Evolutionary conservation across 2,113 vertebrate species (phyloP).

Genomic region (Oncorhynchus keta): DNA sequence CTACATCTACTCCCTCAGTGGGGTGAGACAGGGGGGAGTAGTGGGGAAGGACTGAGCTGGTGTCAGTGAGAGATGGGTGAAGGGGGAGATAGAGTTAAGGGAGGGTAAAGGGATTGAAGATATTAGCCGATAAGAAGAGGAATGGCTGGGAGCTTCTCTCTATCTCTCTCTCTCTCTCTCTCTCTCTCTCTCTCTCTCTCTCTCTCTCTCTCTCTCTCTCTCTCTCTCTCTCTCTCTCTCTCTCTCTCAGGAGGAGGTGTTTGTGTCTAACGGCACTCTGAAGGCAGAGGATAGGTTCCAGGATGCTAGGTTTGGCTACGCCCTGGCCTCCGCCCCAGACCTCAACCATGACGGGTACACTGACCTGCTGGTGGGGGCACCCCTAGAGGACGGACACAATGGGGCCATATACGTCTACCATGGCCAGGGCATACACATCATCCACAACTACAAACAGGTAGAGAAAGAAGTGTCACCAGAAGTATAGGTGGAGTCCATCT

Average conservation of each 20-base stretch:
- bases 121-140: no score
- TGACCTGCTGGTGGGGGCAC: constrained; percentile 86
- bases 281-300: constrained; percentile 75
- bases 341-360: constrained; percentile 86
- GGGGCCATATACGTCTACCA: constrained; percentile 92
- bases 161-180: neutral
- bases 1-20: constrained; percentile 85
- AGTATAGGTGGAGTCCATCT: neutral
- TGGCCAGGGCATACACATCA: constrained; percentile 58
- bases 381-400: constrained; percentile 87
- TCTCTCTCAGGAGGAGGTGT: constrained; percentile 65
- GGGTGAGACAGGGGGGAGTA: constrained; percentile 70
- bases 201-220: neutral
- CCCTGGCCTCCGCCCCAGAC: constrained; percentile 80
- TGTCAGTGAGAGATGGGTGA: no score
- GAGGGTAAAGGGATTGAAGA: no score
- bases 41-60: no score
- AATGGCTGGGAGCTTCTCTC: no score
- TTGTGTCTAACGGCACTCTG: constrained; percentile 79
- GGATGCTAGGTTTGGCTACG: constrained; percentile 88
- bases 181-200: constrained; percentile 27
- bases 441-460: no score
- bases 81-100: no score
- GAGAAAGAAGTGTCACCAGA: no score
- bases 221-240: constrained; percentile 65